These are phyloP conservation scores for Podiceps cristatus DNA, from an alignment of 2,113 vertebrate species.

Conservation along the genomic window DNA sequence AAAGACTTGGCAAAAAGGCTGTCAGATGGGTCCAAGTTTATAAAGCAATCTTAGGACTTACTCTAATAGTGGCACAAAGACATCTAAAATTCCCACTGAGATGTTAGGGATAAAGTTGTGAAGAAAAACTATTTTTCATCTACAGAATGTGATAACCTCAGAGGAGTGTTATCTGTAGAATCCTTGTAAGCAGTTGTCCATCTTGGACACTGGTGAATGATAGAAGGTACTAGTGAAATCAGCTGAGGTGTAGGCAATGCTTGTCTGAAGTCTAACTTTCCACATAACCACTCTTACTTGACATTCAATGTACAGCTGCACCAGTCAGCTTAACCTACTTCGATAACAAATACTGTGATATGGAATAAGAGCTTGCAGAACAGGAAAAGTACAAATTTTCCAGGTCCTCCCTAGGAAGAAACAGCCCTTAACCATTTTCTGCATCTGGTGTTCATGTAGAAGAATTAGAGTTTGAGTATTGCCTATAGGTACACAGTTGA, in stretches of 20 bases:
- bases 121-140: not conserved
- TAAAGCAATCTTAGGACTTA: not conserved
- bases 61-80: not conserved
- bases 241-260: not conserved
- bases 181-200: not conserved
- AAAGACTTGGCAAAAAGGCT: not conserved
- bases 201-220: not conserved
- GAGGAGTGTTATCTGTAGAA: not conserved
- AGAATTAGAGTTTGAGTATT: not conserved
- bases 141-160: not conserved
- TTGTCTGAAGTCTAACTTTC: not conserved
- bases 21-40: not conserved
- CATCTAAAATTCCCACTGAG: not conserved
- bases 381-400: not conserved
- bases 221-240: not conserved
- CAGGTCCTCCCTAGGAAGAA: not conserved
- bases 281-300: not conserved
- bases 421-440: not conserved
- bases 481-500: not conserved
- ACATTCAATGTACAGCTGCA: not conserved
- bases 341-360: fast-evolving
- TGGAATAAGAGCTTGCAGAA: not conserved
- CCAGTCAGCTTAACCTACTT: not conserved
- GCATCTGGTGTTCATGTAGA: not conserved
- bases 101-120: not conserved